Conservation (phyloP, 2,797 vertebrate species). For the Pygocentrus nattereri region DNA sequence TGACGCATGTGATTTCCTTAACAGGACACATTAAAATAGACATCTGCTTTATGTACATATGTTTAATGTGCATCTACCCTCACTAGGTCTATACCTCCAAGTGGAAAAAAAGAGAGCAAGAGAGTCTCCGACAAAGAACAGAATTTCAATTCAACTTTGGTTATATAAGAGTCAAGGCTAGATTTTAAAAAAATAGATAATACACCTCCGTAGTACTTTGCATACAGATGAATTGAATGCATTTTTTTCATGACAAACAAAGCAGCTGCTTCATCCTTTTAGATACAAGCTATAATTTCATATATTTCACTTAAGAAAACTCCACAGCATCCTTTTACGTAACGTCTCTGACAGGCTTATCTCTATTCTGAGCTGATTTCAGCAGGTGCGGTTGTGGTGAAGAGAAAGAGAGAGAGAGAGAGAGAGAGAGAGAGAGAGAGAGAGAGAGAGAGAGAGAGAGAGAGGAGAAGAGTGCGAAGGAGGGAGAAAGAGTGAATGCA, state of each 20-base stretch:
- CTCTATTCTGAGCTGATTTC: slow-evolving; percentile 50
- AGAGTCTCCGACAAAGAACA: slow-evolving; percentile 75
- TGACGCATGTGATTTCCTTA: slow-evolving; percentile 72
- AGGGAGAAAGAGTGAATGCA: slow-evolving; percentile 36
- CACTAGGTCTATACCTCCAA: slow-evolving; percentile 75
- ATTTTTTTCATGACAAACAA: slow-evolving; percentile 76
- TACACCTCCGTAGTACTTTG: slow-evolving; percentile 85
- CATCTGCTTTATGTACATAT: slow-evolving; percentile 79
- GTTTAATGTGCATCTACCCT: slow-evolving; percentile 79
- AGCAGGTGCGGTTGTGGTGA: slow-evolving; percentile 37
- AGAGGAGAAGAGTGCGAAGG: slow-evolving; percentile 22
- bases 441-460: slow-evolving; percentile 22
- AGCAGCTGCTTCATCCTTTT: slow-evolving; percentile 80
- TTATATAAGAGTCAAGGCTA: slow-evolving; percentile 88
- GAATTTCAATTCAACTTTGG: slow-evolving; percentile 85
- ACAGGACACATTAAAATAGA: slow-evolving; percentile 82
- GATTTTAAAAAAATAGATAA: slow-evolving; percentile 86
- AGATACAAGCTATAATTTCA: slow-evolving; percentile 64
- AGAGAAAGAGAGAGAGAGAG: slow-evolving; percentile 32
- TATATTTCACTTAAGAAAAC: slow-evolving; percentile 76
- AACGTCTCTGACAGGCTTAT: slow-evolving; percentile 45
- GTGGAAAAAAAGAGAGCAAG: slow-evolving; percentile 72
- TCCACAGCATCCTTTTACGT: slow-evolving; percentile 47
- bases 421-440: slow-evolving; percentile 21
- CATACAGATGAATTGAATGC: slow-evolving; percentile 84